These are phyloP conservation scores for Noctua janthina DNA, from an alignment of 2,888 invertebrate species.

Conservation along the genomic window DNA sequence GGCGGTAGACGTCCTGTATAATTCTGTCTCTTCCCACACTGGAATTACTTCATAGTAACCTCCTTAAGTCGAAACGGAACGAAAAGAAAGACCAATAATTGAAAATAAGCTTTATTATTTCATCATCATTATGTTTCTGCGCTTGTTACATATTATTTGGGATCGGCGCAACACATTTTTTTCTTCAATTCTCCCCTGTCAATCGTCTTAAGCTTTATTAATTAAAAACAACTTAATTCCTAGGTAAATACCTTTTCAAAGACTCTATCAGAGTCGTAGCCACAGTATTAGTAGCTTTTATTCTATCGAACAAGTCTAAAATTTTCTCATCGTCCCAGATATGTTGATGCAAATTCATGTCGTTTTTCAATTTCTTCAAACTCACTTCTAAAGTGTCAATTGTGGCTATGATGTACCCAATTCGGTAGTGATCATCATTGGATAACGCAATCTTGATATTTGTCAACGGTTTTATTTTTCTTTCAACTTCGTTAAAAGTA, in stretches of 20 bases:
- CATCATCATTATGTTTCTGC: too few relatives aligned
- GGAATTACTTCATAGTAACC: too few relatives aligned
- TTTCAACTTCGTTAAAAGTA: constrained; percentile 69
- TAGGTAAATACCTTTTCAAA: constrained; percentile 61
- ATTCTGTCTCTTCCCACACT: too few relatives aligned
- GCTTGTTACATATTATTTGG: too few relatives aligned
- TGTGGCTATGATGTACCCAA: constrained; percentile 77
- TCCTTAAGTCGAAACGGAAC: not conserved
- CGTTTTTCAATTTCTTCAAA: constrained; percentile 67
- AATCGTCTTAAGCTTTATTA: constrained; percentile 1
- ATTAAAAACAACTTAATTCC: not conserved
- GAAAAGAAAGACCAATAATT: not conserved
- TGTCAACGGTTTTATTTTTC: constrained; percentile 66
- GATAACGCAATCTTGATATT: constrained; percentile 65
- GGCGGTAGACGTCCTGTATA: too few relatives aligned
- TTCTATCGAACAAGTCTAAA: constrained; percentile 72
- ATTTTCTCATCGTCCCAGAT: constrained; percentile 70
- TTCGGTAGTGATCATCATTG: constrained; percentile 66
- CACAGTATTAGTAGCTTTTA: constrained; percentile 68
- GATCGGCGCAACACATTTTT: too few relatives aligned
- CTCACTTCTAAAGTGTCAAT: constrained; percentile 74
- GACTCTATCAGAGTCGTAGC: constrained; percentile 65
- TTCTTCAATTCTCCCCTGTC: too few relatives aligned
- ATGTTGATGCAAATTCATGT: constrained; percentile 65
- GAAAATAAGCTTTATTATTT: constrained; percentile 9